phyloP scores from a whole-genome alignment of 2,797 vertebrate genomes.

The Harpagifer antarcticus region DNA sequence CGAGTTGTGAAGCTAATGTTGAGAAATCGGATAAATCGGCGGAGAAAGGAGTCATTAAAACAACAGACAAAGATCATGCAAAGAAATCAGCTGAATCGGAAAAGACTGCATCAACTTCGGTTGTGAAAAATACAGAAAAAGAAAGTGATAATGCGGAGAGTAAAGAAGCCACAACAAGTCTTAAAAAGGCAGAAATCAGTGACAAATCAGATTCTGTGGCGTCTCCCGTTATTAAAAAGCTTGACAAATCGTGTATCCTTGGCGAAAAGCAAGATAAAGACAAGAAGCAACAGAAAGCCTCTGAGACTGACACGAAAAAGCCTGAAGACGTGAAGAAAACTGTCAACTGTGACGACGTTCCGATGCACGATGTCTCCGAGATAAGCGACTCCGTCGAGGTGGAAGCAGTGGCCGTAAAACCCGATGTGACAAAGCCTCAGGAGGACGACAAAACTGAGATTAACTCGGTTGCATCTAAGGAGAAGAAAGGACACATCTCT shows the following conservation, averaged over 20 bases:
- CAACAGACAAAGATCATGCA: conserved; percentile 27
- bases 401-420: conserved; percentile 20
- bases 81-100: conserved; percentile 30
- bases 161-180: neutral
- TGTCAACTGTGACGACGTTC: conserved; percentile 31
- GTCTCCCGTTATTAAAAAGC: conserved; percentile 16
- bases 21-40: conserved; percentile 29
- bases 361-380: neutral
- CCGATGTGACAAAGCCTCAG: conserved; percentile 32
- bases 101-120: neutral
- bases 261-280: conserved; percentile 4
- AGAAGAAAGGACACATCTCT: conserved; percentile 25
- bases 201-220: conserved; percentile 20
- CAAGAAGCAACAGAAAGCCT: neutral
- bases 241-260: conserved; percentile 12
- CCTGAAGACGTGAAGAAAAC: conserved; percentile 11
- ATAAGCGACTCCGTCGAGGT: neutral
- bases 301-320: conserved; percentile 3
- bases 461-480: neutral
- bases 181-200: conserved; percentile 1
- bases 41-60: conserved; percentile 21
- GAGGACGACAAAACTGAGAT: conserved; percentile 25
- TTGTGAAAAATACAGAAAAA: conserved; percentile 48
- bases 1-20: neutral
- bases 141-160: neutral